These are phyloP conservation scores for Heterotis niloticus DNA, from an alignment of 2,113 vertebrate genomes.

Conservation along the genomic window DNA sequence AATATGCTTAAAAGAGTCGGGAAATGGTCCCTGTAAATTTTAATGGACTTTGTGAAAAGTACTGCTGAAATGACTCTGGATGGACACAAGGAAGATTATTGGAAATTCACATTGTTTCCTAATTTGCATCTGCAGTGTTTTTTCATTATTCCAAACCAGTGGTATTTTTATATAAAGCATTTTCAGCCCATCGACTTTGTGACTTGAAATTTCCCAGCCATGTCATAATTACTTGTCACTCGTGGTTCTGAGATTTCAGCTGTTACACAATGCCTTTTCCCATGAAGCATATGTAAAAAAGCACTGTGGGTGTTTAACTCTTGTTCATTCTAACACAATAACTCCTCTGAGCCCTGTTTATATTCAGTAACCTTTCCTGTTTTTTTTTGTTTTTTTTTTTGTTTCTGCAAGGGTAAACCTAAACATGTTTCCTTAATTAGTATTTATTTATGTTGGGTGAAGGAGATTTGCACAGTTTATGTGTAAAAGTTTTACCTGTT, in stretches of 20 bases:
- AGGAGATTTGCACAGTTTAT: conserved; percentile 55
- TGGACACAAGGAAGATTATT: too few relatives aligned
- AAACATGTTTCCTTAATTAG: conserved; percentile 32
- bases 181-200: background rate
- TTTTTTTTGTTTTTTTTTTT: too few relatives aligned
- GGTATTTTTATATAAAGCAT: background rate
- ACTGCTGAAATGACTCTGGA: too few relatives aligned
- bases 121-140: too few relatives aligned
- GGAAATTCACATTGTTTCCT: too few relatives aligned
- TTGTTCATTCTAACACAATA: conserved; percentile 28
- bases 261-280: conserved; percentile 46
- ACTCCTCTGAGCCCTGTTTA: conserved; percentile 18
- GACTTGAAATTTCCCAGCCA: conserved; percentile 37
- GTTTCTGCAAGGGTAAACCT: conserved; percentile 57
- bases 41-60: too few relatives aligned
- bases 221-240: conserved; percentile 42
- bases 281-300: conserved; percentile 50
- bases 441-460: conserved; percentile 60
- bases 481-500: conserved; percentile 47
- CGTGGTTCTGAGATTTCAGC: conserved; percentile 31
- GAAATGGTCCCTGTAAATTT: too few relatives aligned
- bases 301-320: conserved; percentile 24
- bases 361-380: conserved; percentile 23
- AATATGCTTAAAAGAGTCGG: too few relatives aligned
- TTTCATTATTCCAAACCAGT: background rate